phyloP scores from a whole-genome alignment of 2,113 vertebrate species.

The Varanus komodoensis region DNA sequence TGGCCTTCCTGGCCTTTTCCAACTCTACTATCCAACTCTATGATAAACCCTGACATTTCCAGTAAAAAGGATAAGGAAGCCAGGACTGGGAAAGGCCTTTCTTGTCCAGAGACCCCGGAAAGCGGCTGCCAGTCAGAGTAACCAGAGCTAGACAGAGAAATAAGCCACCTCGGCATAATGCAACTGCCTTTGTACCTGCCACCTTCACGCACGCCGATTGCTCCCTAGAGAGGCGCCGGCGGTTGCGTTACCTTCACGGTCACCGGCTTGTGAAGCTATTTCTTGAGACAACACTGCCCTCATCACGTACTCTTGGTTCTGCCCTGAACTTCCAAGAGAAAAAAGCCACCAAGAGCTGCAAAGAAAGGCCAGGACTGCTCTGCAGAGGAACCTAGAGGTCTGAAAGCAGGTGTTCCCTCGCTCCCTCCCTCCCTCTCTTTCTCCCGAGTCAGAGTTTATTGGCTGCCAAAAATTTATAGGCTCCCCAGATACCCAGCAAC shows the following conservation, averaged over 20 bases:
- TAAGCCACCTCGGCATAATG: too few relatives aligned
- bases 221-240: neutral
- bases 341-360: neutral
- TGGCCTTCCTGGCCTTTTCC: too few relatives aligned
- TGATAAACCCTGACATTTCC: too few relatives aligned
- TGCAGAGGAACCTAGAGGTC: neutral
- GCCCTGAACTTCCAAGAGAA: neutral
- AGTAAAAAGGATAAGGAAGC: too few relatives aligned
- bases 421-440: neutral
- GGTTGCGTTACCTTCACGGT: neutral
- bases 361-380: neutral
- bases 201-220: too few relatives aligned
- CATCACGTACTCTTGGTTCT: neutral
- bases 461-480: conserved; percentile 6
- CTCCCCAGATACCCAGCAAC: conserved; percentile 15
- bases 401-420: neutral
- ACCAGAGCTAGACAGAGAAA: too few relatives aligned
- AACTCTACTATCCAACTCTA: too few relatives aligned
- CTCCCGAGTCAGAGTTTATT: neutral
- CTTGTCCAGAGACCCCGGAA: too few relatives aligned
- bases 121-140: too few relatives aligned
- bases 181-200: neutral
- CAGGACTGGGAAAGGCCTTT: too few relatives aligned
- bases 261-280: neutral
- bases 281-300: neutral